phyloP scores from a whole-genome alignment of 2,113 vertebrate species.

The Dipodomys stephensi region DNA sequence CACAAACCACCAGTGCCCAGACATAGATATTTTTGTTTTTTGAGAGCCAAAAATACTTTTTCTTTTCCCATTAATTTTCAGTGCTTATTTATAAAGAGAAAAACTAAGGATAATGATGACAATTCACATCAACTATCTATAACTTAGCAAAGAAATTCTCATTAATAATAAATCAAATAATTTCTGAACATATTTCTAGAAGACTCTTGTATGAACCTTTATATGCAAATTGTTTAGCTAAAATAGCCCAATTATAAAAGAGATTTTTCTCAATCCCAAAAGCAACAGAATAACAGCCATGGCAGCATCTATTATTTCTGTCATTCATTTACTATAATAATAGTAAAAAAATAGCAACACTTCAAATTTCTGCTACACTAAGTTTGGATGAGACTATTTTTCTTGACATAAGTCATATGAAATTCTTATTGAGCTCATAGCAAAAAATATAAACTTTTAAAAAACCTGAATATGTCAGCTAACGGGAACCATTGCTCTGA shows the following conservation, averaged over 20 bases:
- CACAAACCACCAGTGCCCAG: no score
- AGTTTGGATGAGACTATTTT: slow-evolving; percentile 47
- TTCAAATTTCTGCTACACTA: slow-evolving; percentile 42
- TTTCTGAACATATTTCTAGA: slow-evolving; percentile 44
- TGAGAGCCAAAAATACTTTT: neutral
- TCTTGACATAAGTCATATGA: slow-evolving; percentile 41
- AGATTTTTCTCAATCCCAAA: slow-evolving; percentile 47
- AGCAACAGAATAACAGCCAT: slow-evolving; percentile 20
- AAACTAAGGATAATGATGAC: neutral
- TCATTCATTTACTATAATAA: slow-evolving; percentile 54
- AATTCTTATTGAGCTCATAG: slow-evolving; percentile 4
- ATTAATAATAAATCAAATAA: slow-evolving; percentile 31
- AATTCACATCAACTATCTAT: slow-evolving; percentile 13
- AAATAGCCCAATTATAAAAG: slow-evolving; percentile 58
- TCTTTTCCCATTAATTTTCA: neutral
- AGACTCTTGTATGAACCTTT: slow-evolving; percentile 1
- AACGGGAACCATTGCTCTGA: neutral
- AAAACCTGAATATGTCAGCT: neutral
- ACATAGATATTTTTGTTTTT: neutral
- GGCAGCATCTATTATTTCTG: slow-evolving; percentile 43
- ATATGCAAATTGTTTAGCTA: slow-evolving; percentile 49
- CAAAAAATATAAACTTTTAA: neutral
- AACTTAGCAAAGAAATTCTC: neutral
- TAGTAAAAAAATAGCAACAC: slow-evolving; percentile 20
- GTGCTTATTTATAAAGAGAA: neutral